Evolutionary conservation across 2,113 vertebrate species (phyloP), one percentile per base, ranked within the genome.

Genomic region (Nansenia antarctica): DNA sequence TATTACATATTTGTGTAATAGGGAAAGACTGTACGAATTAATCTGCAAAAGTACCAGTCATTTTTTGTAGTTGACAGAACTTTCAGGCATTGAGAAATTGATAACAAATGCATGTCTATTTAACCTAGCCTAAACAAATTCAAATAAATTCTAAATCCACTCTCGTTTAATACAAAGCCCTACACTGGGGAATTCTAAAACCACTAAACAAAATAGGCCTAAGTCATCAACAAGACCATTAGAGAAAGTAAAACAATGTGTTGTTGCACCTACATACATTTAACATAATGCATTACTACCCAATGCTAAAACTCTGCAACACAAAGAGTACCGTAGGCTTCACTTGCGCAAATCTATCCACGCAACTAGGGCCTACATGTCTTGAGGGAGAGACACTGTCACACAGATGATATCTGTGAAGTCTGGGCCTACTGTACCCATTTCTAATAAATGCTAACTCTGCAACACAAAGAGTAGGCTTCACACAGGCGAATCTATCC

Each of bases 341-440:
- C 49, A 34, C 32, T 85, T 69, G 76, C 64, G 34, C 24, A 11
- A 8, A 9, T 72, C 63, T 72, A 74, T 66, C 81, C 74, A 79
- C 37, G 69, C 14, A 24, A 49, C 9, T 11, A 67, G 67, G 78
- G 34, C 64, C 59, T 76, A 30, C 34, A 67, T 15, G 67, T 20
- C 67, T 65, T 73, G 27, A 12, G 53, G 68, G 27, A 74, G 42
- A 65, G n/a, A n/a, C n/a, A n/a, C n/a, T n/a, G n/a, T n/a, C n/a
- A n/a, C 31, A 24, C 72, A 70, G 37, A 76, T 80, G 65, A 83
- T 77, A 70, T 82, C 72, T 82, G 70, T 62, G 55, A 75, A 78
- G 65, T 69, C 27, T 58, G 15, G 27, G 27, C 60, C 11, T 26
- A 26, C n/a, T n/a, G n/a, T n/a, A n/a, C n/a, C n/a, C n/a, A n/a